These are phyloP conservation scores for Pterocles gutturalis DNA, from an alignment of 2,113 vertebrate species.

Conservation along the genomic window DNA sequence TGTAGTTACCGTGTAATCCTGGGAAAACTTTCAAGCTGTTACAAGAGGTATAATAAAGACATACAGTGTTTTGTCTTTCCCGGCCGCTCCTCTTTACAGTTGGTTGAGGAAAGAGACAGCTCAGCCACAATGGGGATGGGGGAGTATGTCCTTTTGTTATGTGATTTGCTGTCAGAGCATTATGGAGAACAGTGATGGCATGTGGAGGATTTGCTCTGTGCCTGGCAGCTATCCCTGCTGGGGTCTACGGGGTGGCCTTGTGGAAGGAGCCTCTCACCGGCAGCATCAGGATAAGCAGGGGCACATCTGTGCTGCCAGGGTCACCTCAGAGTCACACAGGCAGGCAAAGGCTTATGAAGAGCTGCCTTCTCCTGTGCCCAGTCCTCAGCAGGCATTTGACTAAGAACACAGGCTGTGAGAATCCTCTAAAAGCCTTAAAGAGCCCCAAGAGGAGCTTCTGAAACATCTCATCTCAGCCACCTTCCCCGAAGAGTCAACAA, in stretches of 20 bases:
- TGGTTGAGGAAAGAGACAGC: not conserved
- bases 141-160: not conserved
- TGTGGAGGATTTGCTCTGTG: not conserved
- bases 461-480: not conserved
- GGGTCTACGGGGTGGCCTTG: accelerated
- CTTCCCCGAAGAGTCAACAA: not conserved
- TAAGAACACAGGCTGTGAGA: not conserved
- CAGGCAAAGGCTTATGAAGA: not conserved
- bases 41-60: not conserved
- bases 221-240: not conserved
- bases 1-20: not conserved
- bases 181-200: not conserved
- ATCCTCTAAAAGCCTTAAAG: not conserved
- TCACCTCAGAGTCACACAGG: not conserved
- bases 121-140: not conserved
- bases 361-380: not conserved
- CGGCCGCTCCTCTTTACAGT: not conserved
- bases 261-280: not conserved
- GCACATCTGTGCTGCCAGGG: not conserved
- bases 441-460: not conserved
- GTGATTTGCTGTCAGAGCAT: accelerated
- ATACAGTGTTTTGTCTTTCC: not conserved
- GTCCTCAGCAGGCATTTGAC: not conserved
- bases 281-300: not conserved
- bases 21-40: not conserved